Percentiles rank a stretch among this genome's conserved stretches.
phyloP scores from a whole-genome alignment of 2,797 vertebrate genomes.

The Capromys pilorides region DNA sequence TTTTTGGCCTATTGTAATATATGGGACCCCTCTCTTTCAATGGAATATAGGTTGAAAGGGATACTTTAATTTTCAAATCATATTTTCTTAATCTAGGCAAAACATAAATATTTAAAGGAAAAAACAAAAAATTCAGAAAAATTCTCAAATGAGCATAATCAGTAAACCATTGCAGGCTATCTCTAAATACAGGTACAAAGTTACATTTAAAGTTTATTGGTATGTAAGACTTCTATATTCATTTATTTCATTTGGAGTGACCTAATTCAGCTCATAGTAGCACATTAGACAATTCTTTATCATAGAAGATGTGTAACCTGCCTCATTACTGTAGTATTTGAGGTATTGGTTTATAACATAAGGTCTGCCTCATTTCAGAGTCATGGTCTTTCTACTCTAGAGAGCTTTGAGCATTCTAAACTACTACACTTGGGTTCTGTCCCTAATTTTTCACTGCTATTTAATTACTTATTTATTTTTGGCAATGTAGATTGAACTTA shows the following conservation, averaged over 20 bases:
- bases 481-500: too few species aligned
- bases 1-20: too few species aligned
- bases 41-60: too few species aligned
- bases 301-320: background rate
- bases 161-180: background rate
- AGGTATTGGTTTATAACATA: background rate
- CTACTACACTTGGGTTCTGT: background rate
- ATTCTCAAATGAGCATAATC: background rate
- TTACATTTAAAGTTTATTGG: background rate
- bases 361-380: background rate
- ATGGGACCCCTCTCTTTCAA: too few species aligned
- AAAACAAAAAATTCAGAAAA: background rate
- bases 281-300: background rate
- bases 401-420: background rate
- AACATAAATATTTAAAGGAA: too few species aligned
- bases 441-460: background rate
- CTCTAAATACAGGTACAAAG: background rate
- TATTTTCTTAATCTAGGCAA: too few species aligned
- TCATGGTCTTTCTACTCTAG: background rate
- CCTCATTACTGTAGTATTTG: background rate
- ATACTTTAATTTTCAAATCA: too few species aligned
- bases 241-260: background rate
- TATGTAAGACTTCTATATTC: background rate
- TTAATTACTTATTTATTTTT: too few species aligned
- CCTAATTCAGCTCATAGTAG: background rate